phyloP scores from a whole-genome alignment of 1,140 invertebrate species.

The Drosophila lacteicornis region DNA sequence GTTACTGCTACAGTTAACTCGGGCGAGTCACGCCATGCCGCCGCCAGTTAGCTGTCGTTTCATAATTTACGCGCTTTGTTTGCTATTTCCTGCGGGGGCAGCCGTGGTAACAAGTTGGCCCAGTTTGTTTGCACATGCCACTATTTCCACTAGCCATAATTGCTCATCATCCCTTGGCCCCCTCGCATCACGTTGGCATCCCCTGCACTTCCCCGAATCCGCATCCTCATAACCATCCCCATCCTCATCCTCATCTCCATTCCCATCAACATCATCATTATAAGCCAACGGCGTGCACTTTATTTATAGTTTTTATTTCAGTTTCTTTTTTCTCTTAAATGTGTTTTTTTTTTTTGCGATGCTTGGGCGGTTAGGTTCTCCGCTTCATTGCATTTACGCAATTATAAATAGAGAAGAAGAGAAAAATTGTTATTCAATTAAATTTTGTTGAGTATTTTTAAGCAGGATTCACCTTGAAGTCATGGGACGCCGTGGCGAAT shows the following conservation, averaged over 20 bases:
- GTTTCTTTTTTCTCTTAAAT: constrained; percentile 21
- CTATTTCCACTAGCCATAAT: constrained; percentile 66
- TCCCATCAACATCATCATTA: constrained; percentile 34
- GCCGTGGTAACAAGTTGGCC: constrained; percentile 62
- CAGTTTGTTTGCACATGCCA: constrained; percentile 55
- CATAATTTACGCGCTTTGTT: constrained; percentile 82
- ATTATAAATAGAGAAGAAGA: constrained; percentile 59
- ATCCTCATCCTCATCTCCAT: constrained; percentile 28
- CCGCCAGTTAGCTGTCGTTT: constrained; percentile 77
- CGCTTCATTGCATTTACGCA: constrained; percentile 68
- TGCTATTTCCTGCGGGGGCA: constrained; percentile 73
- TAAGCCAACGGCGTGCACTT: constrained; percentile 49
- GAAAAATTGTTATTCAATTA: constrained; percentile 62
- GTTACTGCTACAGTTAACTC: constrained; percentile 57
- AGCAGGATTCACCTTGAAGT: constrained; percentile 57
- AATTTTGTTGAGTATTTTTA: constrained; percentile 51
- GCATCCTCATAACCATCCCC: no score
- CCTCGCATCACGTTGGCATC: constrained; percentile 2
- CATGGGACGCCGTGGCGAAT: constrained; percentile 23
- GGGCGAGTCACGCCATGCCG: constrained; percentile 70
- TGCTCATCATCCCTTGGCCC: constrained; percentile 55
- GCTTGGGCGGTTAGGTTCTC: constrained; percentile 50
- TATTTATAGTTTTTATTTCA: constrained; percentile 60
- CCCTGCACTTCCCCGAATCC: not conserved
- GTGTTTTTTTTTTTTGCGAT: constrained; percentile 33